Base-by-base conservation (phyloP, 2,888 invertebrate genomes). In the Lysandra coridon region DNA sequence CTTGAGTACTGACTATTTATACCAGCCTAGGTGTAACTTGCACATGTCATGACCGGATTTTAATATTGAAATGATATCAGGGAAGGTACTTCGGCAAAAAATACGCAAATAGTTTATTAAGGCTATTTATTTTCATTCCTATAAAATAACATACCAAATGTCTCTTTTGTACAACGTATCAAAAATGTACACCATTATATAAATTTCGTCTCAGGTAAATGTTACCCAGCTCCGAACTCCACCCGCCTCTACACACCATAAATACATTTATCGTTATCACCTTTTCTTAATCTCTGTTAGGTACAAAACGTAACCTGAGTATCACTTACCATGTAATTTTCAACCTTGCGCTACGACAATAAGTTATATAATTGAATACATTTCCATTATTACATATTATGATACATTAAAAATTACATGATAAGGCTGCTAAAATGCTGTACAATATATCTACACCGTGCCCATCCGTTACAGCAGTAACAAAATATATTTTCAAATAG, bases 131-230 rank as follows among this genome's bases (percentile, higher is more conserved):
- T 69, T 95, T 95, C 93, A 94, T 95, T 95, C 95, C 95, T 95
- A 94, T 95, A 95, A 95, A 95, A 95, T 95, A 95, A 94, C 95
- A 95, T 95, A 95, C 95, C 94, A 95, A 95, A 95, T 93, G 93
- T 95, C 92, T 95, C 94, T 93, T 95, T 95, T 95, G 95, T 95
- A 95, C 95, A 95, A 95, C 92, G 94, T 95, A 95, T 95, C 94
- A 95, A 95, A 95, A 95, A 95, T 95, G 93, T 95, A 95, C 95
- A 95, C 93, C 94, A 90, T 92, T 89, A 95, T 94, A 95, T 94
- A 95, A 95, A 94, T 94, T 93, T 93, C 91, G 92, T 91, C 88
- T 89, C 89, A 90, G 93, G 93, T 94, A 94, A 94, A 94, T 91
- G 93, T 95, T 93, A 94, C 94, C 95, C 90, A 93, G 88, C 83